Conservation (phyloP, 2,113 vertebrate species). For the Nanger granti region DNA sequence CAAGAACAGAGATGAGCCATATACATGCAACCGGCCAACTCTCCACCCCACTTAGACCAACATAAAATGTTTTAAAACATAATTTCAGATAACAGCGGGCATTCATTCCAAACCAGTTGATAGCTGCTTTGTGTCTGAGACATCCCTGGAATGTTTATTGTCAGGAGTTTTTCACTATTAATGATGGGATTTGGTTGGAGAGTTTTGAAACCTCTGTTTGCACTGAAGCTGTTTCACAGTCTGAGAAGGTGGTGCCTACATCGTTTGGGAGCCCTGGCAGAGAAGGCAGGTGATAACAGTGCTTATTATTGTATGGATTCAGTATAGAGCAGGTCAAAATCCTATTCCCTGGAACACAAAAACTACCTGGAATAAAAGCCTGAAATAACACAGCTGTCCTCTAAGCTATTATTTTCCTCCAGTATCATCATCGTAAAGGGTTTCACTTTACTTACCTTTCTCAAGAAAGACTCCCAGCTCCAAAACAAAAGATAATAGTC, state of each 20-base stretch:
- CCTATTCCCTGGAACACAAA: not conserved
- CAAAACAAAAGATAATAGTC: constrained; percentile 5
- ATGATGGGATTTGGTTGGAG: not conserved
- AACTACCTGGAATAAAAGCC: constrained; percentile 29
- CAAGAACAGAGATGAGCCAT: not conserved
- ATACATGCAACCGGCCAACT: not conserved
- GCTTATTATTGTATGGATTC: constrained; percentile 38
- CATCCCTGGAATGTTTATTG: not conserved
- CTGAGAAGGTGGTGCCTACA: not conserved
- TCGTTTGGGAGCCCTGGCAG: not conserved
- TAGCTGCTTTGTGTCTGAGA: constrained; percentile 21
- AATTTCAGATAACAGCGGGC: not conserved
- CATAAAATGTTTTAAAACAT: constrained; percentile 7
- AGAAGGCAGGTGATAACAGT: not conserved
- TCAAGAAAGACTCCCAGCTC: not conserved
- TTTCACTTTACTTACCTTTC: constrained; percentile 16
- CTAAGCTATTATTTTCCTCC: constrained; percentile 32
- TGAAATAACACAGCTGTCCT: constrained; percentile 38
- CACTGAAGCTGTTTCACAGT: not conserved
- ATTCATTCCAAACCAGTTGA: not conserved
- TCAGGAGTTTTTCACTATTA: not conserved
- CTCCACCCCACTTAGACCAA: not conserved
- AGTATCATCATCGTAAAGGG: constrained; percentile 1
- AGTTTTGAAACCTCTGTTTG: not conserved
- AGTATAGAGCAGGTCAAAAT: constrained; percentile 47